A percentile compares a stretch with the other conserved stretches of the same genome.
phyloP scores from a whole-genome alignment of 2,113 vertebrate species.

The Epinephelus moara region DNA sequence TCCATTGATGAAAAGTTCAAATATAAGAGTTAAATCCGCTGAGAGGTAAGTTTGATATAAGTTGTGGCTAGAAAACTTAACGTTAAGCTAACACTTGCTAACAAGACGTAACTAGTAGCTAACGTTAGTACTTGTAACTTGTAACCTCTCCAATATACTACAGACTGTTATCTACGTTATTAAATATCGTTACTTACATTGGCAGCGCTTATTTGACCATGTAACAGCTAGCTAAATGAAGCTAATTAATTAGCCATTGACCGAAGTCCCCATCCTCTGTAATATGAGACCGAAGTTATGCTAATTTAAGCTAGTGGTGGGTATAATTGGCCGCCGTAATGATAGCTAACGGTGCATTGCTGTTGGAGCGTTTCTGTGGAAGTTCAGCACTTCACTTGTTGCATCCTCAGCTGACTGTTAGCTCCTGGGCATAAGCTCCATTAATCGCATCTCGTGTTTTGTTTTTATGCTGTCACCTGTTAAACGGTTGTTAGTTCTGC shows the following conservation, averaged over 20 bases:
- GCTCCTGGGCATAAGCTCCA: neutral
- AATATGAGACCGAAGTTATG: conserved; percentile 30
- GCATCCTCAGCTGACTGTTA: conserved; percentile 18
- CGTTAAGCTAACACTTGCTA: conserved; percentile 65
- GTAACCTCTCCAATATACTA: neutral
- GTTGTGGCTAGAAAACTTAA: conserved; percentile 42
- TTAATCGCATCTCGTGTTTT: neutral
- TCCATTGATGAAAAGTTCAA: conserved; percentile 35
- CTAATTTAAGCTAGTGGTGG: neutral
- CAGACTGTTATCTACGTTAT: neutral
- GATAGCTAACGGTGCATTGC: neutral
- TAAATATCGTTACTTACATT: neutral
- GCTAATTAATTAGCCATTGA: conserved; percentile 62
- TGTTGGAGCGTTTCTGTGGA: neutral
- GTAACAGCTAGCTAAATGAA: neutral
- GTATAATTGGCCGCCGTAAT: neutral
- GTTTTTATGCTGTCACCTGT: neutral
- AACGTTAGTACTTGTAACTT: neutral
- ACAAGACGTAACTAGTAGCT: conserved; percentile 7
- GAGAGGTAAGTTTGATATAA: conserved; percentile 67
- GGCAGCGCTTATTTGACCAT: neutral
- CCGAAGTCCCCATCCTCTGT: conserved; percentile 18
- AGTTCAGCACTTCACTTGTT: conserved; percentile 53
- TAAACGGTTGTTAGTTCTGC: neutral
- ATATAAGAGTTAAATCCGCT: neutral